Evolutionary conservation across 2,888 invertebrate species (phyloP).

Genomic region (Herminia tarsipennalis): DNA sequence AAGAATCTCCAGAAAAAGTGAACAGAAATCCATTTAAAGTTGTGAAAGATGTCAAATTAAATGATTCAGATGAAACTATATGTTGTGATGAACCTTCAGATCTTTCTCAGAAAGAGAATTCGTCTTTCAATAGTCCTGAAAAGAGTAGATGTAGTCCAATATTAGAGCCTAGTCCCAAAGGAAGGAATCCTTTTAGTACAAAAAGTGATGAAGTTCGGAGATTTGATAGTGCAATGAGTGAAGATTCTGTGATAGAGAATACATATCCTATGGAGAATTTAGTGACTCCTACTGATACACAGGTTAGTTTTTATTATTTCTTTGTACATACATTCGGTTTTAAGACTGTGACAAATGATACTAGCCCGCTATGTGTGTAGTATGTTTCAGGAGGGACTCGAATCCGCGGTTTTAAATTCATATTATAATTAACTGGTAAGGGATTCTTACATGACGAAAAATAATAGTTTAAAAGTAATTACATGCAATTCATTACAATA

Average conservation of each 20-base stretch:
- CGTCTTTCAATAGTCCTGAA: conserved; percentile 52
- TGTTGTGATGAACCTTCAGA: conserved; percentile 45
- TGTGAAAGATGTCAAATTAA: conserved; percentile 30
- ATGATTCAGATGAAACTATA: conserved; percentile 33
- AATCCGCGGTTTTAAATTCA: too few species aligned
- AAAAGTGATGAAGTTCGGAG: conserved; percentile 39
- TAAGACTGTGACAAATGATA: background rate
- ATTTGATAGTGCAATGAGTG: conserved; percentile 46
- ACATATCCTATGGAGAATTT: conserved; percentile 69
- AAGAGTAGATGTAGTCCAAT: conserved; percentile 63
- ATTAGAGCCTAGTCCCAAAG: conserved; percentile 55
- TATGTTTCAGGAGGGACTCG: too few species aligned
- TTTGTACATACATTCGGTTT: background rate
- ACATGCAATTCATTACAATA: too few species aligned
- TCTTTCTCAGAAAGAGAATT: conserved; percentile 72
- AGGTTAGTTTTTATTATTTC: conserved; percentile 55
- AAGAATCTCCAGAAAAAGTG: conserved; percentile 55
- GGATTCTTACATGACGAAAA: too few species aligned
- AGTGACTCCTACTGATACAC: conserved; percentile 67
- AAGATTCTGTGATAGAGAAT: conserved; percentile 73
- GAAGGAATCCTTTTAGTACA: conserved; percentile 51
- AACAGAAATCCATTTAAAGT: conserved; percentile 53
- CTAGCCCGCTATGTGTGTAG: too few species aligned
- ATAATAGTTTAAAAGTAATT: too few species aligned
- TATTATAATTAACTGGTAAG: too few species aligned